Conservation (phyloP, 2,113 vertebrate genomes). For the Clarias macrocephalus region DNA sequence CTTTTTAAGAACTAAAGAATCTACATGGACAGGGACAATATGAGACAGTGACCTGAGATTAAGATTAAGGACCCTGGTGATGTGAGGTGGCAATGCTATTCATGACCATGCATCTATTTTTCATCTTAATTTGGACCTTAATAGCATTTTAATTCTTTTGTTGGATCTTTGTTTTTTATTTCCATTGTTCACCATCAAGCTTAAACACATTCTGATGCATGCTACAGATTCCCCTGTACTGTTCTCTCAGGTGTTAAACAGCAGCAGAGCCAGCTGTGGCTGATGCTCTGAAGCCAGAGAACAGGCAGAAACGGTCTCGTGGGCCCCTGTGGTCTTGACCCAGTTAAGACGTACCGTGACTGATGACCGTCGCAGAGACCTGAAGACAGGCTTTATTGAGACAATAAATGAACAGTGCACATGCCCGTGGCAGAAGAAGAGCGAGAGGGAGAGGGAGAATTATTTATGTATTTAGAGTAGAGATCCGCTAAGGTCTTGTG, state of each 20-base stretch:
- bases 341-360: slow-evolving; percentile 71
- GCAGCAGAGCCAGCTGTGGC: slow-evolving; percentile 68
- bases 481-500: slow-evolving; percentile 55
- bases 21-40: background rate
- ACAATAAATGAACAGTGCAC: slow-evolving; percentile 72
- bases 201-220: slow-evolving; percentile 57
- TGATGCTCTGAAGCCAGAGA: slow-evolving; percentile 52
- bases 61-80: background rate
- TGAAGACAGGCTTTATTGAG: slow-evolving; percentile 72
- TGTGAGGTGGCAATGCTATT: background rate
- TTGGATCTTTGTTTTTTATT: background rate
- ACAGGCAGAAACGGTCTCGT: slow-evolving; percentile 48
- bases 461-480: slow-evolving; percentile 72
- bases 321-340: slow-evolving; percentile 68
- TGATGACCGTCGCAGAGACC: slow-evolving; percentile 68
- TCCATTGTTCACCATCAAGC: background rate
- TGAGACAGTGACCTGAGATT: background rate
- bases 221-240: slow-evolving; percentile 57
- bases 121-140: background rate
- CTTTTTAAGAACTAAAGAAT: background rate
- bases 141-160: background rate
- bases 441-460: slow-evolving; percentile 56
- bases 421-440: slow-evolving; percentile 42
- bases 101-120: background rate
- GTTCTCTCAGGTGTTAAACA: slow-evolving; percentile 62